These are phyloP conservation scores for Brachyopa scutellaris DNA, from an alignment of 2,888 invertebrate genomes.

Conservation along the genomic window DNA sequence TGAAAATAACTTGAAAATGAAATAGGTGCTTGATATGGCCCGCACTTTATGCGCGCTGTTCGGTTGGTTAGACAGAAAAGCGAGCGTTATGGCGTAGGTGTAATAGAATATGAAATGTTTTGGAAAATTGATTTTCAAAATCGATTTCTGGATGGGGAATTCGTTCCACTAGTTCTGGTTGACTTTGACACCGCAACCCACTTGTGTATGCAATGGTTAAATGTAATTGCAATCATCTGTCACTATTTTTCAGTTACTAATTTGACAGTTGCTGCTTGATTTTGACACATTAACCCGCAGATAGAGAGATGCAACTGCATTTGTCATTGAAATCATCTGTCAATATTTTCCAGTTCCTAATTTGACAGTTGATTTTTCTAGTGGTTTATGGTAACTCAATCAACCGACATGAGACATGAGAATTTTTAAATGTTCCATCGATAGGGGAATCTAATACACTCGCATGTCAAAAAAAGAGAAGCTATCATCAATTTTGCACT, in stretches of 20 bases:
- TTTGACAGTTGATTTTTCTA: not conserved
- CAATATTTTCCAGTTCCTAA: not conserved
- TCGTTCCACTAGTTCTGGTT: not conserved
- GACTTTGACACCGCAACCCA: not conserved
- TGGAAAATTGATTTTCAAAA: slow-evolving; percentile 13
- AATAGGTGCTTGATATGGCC: not conserved
- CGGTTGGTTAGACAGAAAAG: slow-evolving; percentile 11
- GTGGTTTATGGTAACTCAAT: slow-evolving; percentile 21
- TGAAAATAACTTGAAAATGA: not conserved
- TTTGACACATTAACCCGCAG: too few relatives aligned
- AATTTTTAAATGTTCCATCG: slow-evolving; percentile 3
- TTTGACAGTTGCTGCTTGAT: not conserved
- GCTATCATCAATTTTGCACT: slow-evolving; percentile 73
- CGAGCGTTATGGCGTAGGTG: not conserved
- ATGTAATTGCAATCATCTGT: not conserved
- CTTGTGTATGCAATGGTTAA: too few relatives aligned
- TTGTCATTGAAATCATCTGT: slow-evolving; percentile 2
- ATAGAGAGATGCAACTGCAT: too few relatives aligned
- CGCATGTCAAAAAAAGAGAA: too few relatives aligned
- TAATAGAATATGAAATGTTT: not conserved
- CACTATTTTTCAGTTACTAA: too few relatives aligned
- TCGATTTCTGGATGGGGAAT: not conserved
- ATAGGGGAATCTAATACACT: not conserved
- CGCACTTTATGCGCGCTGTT: slow-evolving; percentile 4
- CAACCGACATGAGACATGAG: not conserved